Percentiles rank a stretch among this genome's conserved stretches.
phyloP scores from a whole-genome alignment of 2,113 vertebrate species.

The human (Homo sapiens) region DNA sequence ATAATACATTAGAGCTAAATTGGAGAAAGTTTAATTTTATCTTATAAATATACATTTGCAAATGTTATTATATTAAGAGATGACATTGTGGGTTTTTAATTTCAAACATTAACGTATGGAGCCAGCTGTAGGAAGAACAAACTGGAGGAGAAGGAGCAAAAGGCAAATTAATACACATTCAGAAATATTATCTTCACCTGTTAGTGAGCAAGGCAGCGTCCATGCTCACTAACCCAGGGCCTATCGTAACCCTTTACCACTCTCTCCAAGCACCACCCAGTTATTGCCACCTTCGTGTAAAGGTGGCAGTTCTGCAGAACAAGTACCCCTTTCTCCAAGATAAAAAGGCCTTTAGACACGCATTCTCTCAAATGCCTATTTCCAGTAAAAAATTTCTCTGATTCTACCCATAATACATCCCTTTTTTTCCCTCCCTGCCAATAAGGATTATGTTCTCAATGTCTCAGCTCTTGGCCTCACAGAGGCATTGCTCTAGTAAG shows the following conservation, averaged over 20 bases:
- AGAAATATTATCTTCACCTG: too few relatives aligned
- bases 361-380: not conserved
- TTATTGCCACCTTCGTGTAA: not conserved
- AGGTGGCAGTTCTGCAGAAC: not conserved
- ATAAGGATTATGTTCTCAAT: not conserved
- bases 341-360: not conserved
- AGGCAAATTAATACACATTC: not conserved
- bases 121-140: not conserved
- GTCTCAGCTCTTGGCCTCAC: not conserved
- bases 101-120: not conserved
- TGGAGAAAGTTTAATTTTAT: not conserved
- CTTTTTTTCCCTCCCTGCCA: not conserved
- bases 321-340: not conserved
- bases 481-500: not conserved
- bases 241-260: not conserved
- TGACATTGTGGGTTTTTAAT: not conserved
- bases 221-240: not conserved
- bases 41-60: not conserved
- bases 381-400: not conserved
- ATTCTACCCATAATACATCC: not conserved
- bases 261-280: not conserved
- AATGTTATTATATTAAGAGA: not conserved
- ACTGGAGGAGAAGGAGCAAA: not conserved
- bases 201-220: not conserved
- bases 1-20: not conserved